Conservation (phyloP, 2,113 vertebrate species). For the Serinus canaria region DNA sequence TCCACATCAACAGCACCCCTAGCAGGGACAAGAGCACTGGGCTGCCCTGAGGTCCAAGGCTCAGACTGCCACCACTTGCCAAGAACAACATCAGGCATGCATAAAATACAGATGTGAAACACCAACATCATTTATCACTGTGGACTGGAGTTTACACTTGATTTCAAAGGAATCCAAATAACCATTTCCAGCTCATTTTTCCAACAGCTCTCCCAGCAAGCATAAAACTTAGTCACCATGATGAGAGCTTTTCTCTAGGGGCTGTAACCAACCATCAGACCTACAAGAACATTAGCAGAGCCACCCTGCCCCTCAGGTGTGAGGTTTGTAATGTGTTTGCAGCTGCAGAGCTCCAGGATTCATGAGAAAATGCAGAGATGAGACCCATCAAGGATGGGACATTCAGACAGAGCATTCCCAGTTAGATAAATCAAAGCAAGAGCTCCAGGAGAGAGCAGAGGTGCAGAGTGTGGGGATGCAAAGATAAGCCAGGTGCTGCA, state of each 20-base stretch:
- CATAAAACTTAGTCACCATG: neutral
- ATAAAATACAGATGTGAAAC: neutral
- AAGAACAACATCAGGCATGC: neutral
- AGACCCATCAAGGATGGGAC: neutral
- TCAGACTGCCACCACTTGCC: neutral
- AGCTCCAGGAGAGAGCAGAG: neutral
- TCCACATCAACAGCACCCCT: neutral
- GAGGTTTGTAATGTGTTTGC: fast-evolving
- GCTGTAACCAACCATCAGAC: neutral
- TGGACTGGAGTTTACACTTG: neutral
- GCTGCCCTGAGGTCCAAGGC: neutral
- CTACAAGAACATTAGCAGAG: neutral
- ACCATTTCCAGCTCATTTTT: neutral
- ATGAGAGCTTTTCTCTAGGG: neutral
- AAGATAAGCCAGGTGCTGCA: neutral
- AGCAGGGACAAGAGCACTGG: neutral
- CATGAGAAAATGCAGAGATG: neutral
- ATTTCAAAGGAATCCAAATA: neutral
- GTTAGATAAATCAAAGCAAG: neutral
- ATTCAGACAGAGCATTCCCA: neutral
- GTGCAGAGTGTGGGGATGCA: neutral
- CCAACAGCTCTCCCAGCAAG: neutral
- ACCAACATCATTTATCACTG: neutral
- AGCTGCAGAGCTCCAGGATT: neutral
- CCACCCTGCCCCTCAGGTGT: no score